Conservation (phyloP, 2,113 vertebrate species). For the Megaceryle maxima region DNA sequence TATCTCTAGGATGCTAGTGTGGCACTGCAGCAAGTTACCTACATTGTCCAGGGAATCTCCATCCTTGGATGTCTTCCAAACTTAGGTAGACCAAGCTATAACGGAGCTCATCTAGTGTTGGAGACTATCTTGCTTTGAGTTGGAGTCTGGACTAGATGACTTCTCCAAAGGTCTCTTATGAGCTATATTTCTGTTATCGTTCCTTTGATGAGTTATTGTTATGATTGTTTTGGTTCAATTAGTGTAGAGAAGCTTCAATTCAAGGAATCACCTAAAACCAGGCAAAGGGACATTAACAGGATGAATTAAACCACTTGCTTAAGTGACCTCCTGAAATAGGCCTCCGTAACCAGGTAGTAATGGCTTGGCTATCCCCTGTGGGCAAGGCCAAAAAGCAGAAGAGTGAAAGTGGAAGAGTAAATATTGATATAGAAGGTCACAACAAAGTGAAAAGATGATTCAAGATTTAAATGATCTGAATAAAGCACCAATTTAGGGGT, state of each 20-base stretch:
- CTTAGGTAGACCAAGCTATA: neutral
- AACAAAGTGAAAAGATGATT: no score
- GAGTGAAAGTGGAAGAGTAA: no score
- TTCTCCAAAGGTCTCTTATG: neutral
- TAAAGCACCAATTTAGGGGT: no score
- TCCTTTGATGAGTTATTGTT: neutral
- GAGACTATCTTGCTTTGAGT: neutral
- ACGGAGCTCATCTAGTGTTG: neutral
- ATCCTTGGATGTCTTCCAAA: neutral
- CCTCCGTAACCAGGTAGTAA: neutral
- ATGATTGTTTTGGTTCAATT: neutral
- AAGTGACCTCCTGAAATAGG: neutral
- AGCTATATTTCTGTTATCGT: neutral
- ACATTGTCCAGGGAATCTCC: neutral
- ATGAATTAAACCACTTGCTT: neutral
- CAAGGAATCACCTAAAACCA: neutral
- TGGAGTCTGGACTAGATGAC: neutral
- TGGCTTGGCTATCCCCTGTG: neutral
- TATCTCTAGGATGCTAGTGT: neutral
- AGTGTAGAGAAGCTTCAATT: neutral
- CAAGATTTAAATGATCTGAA: no score
- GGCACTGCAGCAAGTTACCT: neutral
- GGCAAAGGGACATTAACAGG: neutral
- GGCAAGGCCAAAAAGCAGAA: no score
- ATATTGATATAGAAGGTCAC: no score